phyloP scores from a whole-genome alignment of 2,113 vertebrate species.

The Elanoides forficatus region DNA sequence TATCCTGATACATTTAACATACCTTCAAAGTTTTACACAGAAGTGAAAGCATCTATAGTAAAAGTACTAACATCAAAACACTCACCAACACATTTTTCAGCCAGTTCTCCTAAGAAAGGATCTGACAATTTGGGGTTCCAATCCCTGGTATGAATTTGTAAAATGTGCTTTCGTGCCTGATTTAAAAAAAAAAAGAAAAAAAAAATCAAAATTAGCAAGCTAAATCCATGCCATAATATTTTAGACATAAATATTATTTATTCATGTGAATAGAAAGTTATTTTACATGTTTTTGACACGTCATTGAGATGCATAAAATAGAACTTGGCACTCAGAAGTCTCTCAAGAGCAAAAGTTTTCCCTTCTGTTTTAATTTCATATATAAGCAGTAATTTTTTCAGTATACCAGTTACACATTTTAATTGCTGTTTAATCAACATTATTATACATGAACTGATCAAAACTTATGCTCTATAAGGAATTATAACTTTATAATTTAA shows the following conservation, averaged over 20 bases:
- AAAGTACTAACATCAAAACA: not conserved
- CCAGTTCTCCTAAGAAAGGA: conserved; percentile 92
- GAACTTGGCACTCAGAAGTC: not conserved
- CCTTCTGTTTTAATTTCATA: not conserved
- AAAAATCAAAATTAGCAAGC: not conserved
- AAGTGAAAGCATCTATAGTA: not conserved
- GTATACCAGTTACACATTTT: not conserved
- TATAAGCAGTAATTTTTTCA: not conserved
- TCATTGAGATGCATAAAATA: not conserved
- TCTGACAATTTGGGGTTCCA: conserved; percentile 95
- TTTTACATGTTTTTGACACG: not conserved
- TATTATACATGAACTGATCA: not conserved
- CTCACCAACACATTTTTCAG: conserved; percentile 99
- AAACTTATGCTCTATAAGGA: not conserved
- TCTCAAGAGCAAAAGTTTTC: not conserved
- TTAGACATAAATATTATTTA: not conserved
- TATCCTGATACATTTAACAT: not conserved
- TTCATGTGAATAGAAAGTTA: not conserved
- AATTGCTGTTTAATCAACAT: not conserved
- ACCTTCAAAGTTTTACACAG: not conserved
- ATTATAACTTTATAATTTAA: not conserved
- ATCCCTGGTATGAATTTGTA: conserved; percentile 97
- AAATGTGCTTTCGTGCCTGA: conserved; percentile 98
- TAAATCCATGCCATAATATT: not conserved
- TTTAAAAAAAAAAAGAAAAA: not conserved